These are phyloP conservation scores for Diglossa cyanea DNA, from an alignment of 2,797 vertebrate species.

Conservation along the genomic window DNA sequence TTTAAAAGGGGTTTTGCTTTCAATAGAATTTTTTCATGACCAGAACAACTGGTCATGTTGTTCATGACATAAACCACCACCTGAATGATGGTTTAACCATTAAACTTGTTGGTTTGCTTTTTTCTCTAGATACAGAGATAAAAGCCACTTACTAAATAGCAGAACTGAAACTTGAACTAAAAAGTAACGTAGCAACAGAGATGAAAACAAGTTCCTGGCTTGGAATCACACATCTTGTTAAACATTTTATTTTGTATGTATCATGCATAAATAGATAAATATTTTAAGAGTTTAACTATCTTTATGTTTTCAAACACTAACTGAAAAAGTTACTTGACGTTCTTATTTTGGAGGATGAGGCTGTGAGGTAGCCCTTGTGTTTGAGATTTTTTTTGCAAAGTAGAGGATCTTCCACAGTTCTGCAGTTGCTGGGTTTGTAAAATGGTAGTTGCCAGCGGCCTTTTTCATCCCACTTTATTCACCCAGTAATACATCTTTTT, in stretches of 20 bases:
- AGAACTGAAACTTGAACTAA: background rate
- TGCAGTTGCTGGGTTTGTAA: background rate
- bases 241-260: background rate
- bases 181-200: background rate
- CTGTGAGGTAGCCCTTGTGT: background rate
- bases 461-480: background rate
- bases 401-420: background rate
- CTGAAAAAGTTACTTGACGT: background rate
- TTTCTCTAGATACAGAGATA: background rate
- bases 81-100: background rate
- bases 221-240: background rate
- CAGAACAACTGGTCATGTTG: rapidly evolving
- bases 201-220: background rate
- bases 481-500: background rate
- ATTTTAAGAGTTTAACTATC: background rate
- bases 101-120: background rate
- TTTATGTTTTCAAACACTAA: background rate
- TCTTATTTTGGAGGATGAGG: background rate
- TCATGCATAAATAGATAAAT: background rate
- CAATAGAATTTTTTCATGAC: background rate
- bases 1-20: background rate
- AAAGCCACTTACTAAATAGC: background rate
- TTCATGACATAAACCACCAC: no score
- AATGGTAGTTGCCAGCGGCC: background rate
- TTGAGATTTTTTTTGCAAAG: background rate